Evolutionary conservation across 2,797 vertebrate species (phyloP).

Genomic region (Leptatherina wallacei): DNA sequence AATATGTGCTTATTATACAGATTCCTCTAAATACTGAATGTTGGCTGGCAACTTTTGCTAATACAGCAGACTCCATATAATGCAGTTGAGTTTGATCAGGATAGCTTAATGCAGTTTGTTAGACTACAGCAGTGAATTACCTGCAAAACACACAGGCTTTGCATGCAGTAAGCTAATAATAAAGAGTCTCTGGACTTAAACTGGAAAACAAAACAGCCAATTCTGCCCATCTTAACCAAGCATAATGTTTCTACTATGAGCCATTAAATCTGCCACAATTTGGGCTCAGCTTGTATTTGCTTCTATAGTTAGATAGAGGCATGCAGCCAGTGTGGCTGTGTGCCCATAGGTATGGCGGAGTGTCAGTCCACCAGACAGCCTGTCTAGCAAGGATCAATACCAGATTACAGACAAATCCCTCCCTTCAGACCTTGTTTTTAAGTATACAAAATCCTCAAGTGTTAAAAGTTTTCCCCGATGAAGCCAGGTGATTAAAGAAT

Average conservation of each 20-base stretch:
- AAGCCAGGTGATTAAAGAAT: conserved; percentile 31
- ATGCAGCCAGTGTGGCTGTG: conserved; percentile 49
- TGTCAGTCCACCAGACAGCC: conserved; percentile 62
- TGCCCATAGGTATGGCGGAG: conserved; percentile 57
- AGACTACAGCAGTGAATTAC: conserved; percentile 20
- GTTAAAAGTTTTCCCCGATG: conserved; percentile 41
- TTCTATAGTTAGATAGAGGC: conserved; percentile 66
- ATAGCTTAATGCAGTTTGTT: conserved; percentile 7
- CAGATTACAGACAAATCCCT: conserved; percentile 70
- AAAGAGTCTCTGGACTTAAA: conserved; percentile 28
- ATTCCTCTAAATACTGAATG: no score
- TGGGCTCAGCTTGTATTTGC: conserved; percentile 38
- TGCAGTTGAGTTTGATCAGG: conserved; percentile 16
- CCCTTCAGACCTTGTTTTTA: conserved; percentile 58
- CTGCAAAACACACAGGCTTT: background rate
- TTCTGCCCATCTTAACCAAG: conserved; percentile 28
- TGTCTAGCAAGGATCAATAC: conserved; percentile 66
- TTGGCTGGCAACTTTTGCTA: background rate
- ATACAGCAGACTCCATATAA: conserved; percentile 24
- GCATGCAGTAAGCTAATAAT: conserved; percentile 29
- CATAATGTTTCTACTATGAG: conserved; percentile 36
- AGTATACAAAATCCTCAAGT: conserved; percentile 40
- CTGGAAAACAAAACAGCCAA: conserved; percentile 51
- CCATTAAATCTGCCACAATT: conserved; percentile 55
- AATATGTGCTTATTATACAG: no score